Conservation (phyloP, 2,888 invertebrate genomes). For the Catonia carolina region DNA sequence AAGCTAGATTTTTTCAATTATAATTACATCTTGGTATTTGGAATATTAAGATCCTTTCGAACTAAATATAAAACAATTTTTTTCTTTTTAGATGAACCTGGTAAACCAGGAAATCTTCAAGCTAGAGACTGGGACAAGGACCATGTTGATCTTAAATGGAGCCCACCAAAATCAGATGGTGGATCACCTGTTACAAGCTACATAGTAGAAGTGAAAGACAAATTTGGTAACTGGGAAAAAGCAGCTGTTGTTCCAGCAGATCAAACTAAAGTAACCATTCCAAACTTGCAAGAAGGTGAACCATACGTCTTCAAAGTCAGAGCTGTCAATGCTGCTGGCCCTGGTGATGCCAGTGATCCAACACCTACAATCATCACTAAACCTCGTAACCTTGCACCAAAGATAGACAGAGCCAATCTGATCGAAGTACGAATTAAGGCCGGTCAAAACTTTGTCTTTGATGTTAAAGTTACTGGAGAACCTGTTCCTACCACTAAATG, state of each 20-base stretch:
- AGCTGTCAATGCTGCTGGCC: slow-evolving; percentile 86
- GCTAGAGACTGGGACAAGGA: slow-evolving; percentile 94
- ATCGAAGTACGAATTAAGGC: slow-evolving; percentile 82
- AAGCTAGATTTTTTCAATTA: too few relatives aligned
- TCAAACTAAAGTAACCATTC: slow-evolving; percentile 74
- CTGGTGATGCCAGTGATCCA: slow-evolving; percentile 85
- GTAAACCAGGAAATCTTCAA: slow-evolving; percentile 76
- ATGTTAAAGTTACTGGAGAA: slow-evolving; percentile 86
- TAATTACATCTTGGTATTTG: too few relatives aligned
- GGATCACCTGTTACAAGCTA: slow-evolving; percentile 82
- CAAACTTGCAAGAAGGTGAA: slow-evolving; percentile 88
- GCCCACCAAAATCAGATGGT: slow-evolving; percentile 77
- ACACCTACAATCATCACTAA: slow-evolving; percentile 81
- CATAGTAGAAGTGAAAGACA: slow-evolving; percentile 84
- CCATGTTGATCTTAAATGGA: slow-evolving; percentile 88
- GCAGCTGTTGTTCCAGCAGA: slow-evolving; percentile 80
- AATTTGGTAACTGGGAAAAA: slow-evolving; percentile 90
- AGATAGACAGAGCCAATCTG: slow-evolving; percentile 84
- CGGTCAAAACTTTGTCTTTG: slow-evolving; percentile 81
- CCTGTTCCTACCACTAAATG: slow-evolving; percentile 92
- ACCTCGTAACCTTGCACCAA: slow-evolving; percentile 80
- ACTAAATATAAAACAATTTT: too few relatives aligned
- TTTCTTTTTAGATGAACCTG: slow-evolving; percentile 76
- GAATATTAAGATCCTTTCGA: too few relatives aligned
- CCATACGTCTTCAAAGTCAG: slow-evolving; percentile 82